Evolutionary conservation across 1,140 invertebrate genomes (phyloP).

Genomic region (Andrena cerasifolii): DNA sequence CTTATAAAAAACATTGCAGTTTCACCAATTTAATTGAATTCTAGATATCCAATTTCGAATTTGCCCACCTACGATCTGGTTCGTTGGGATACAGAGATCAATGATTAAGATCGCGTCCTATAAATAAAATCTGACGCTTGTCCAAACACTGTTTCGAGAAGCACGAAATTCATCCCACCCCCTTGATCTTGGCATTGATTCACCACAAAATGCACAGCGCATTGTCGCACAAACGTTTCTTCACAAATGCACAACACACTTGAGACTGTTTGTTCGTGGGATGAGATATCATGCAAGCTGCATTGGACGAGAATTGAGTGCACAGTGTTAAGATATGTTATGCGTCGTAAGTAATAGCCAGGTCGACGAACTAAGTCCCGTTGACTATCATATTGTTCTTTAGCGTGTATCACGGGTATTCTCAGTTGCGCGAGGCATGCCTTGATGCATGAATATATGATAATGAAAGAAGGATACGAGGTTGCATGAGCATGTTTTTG

Average conservation of each 20-base stretch:
- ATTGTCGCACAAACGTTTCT: conserved; percentile 57
- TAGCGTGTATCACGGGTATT: conserved; percentile 54
- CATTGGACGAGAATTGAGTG: conserved; percentile 64
- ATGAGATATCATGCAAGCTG: conserved; percentile 67
- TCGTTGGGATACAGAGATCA: too few relatives aligned
- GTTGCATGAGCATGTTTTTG: conserved; percentile 72
- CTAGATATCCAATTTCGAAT: too few relatives aligned
- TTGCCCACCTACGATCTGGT: too few relatives aligned
- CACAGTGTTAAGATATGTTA: conserved; percentile 64
- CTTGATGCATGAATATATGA: conserved; percentile 69
- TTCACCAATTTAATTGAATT: too few relatives aligned
- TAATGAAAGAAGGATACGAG: conserved; percentile 59
- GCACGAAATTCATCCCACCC: neutral
- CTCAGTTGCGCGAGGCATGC: conserved; percentile 62
- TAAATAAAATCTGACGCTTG: too few relatives aligned
- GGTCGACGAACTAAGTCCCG: conserved; percentile 32
- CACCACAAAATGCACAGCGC: conserved; percentile 49
- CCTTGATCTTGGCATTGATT: conserved; percentile 41
- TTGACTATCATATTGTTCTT: conserved; percentile 51
- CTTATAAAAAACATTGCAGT: too few relatives aligned
- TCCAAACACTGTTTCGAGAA: neutral
- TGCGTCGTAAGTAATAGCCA: conserved; percentile 62
- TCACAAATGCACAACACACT: conserved; percentile 62
- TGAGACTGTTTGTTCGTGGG: conserved; percentile 65
- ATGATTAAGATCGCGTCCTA: too few relatives aligned